Evolutionary conservation across 2,113 vertebrate genomes (phyloP).

Genomic region (Calyptomena viridis): DNA sequence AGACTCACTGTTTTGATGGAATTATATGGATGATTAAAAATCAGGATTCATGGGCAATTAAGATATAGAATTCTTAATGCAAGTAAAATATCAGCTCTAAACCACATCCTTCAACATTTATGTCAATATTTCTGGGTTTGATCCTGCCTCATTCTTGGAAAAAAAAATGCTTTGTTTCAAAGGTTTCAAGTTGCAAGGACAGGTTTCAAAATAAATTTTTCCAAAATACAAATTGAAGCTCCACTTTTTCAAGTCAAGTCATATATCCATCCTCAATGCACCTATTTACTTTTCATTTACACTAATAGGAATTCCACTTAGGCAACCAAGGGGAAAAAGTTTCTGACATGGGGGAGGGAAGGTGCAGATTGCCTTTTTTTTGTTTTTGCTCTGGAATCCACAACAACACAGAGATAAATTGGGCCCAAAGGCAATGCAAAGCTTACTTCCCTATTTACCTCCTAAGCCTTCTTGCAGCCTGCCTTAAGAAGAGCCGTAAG

Average conservation of each 20-base stretch:
- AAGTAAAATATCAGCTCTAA: not conserved
- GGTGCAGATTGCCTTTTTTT: not conserved
- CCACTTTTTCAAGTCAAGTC: not conserved
- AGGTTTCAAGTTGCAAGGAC: not conserved
- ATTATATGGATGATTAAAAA: not conserved
- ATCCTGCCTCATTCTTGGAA: not conserved
- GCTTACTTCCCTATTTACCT: not conserved
- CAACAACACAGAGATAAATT: not conserved
- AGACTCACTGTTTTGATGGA: not conserved
- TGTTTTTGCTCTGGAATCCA: not conserved
- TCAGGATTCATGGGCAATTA: not conserved
- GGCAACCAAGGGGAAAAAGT: conserved; percentile 13
- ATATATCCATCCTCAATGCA: not conserved
- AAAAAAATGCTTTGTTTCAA: not conserved
- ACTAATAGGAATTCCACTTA: conserved; percentile 7
- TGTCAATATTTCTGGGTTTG: not conserved
- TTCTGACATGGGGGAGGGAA: not conserved
- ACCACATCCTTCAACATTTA: not conserved
- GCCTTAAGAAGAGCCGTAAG: not conserved
- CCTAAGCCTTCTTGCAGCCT: not conserved
- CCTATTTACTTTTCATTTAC: not conserved
- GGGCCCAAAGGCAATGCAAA: not conserved
- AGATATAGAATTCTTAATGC: not conserved
- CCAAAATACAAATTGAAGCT: not conserved
- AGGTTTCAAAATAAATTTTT: not conserved